Base-by-base conservation (phyloP, 2,888 invertebrate genomes). In the Clostera curtula region DNA sequence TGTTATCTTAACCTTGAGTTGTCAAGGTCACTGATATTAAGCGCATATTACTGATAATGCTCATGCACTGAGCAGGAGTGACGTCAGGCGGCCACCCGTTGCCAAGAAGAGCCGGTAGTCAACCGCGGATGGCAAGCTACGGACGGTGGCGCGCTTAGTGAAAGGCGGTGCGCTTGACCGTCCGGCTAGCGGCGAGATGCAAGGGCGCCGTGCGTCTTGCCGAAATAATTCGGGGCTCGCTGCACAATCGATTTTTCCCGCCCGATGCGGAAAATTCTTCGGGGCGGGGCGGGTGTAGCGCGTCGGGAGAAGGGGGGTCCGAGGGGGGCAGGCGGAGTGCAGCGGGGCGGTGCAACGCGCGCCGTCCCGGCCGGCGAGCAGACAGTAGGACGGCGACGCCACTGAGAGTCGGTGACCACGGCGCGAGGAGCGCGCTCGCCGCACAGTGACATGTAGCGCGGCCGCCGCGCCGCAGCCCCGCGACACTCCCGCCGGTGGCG, bases 191-290 rank as follows among this genome's bases (percentile, higher is more conserved):
- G 40, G 45, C 36, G 29, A 27, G 67, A 71, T 65, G 72, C 79
- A 76, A 77, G 77, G 79, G 79, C 79, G 80, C 82, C 82, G 77
- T 80, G 80, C 80, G 82, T 82, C 82, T 82, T 82, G 80, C 80
- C 82, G 70, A 82, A 82, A 79, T 80, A 77, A 80, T 82, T 82
- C 76, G 82, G 80, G 74, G 75, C 79, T 73, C 76, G 79, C 75
- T 79, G 80, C 82, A 82, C 79, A 83, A 84, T 84, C 84, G 84
- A 84, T 84, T 83, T 82, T 83, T 83, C 82, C 82, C 75, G 73
- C 80, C 82, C 82, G 82, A 80, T 80, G 82, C 82, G 84, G 76
- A 82, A 83, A 84, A 83, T 80, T 77, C 66, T 73, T 75, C 77
- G 75, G 77, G 80, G 80, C 79, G 79, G 79, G 69, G 75, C 74